These are phyloP conservation scores for Mesochorus sp. DNA, from an alignment of 2,888 invertebrate genomes.

Conservation along the genomic window DNA sequence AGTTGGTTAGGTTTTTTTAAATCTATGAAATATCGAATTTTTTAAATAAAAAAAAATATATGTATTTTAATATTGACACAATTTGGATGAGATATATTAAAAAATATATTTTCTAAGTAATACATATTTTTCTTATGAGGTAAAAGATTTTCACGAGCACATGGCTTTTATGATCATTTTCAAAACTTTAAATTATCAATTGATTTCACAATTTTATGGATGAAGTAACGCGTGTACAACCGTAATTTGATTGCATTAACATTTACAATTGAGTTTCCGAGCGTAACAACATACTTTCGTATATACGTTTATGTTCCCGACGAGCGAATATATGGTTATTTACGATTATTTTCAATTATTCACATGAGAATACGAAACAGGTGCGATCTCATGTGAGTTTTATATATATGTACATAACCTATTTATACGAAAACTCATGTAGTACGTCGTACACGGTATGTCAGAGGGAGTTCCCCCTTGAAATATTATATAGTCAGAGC, in stretches of 20 bases:
- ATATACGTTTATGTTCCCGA: not conserved
- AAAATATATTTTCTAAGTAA: too few species aligned
- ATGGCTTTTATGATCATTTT: too few species aligned
- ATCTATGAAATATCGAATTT: too few species aligned
- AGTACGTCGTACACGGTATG: not conserved
- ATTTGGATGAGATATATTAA: too few species aligned
- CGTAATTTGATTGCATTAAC: not conserved
- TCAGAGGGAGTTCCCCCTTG: slow-evolving; percentile 10
- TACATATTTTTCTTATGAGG: too few species aligned
- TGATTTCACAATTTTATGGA: not conserved
- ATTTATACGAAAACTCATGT: not conserved
- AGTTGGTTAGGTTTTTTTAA: too few species aligned
- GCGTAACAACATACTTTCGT: not conserved
- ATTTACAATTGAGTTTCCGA: not conserved
- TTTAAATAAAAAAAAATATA: too few species aligned
- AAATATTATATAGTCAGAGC: slow-evolving; percentile 41
- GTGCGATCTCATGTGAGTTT: slow-evolving; percentile 34
- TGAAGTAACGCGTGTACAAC: not conserved
- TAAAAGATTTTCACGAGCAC: too few species aligned
- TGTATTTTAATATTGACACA: too few species aligned
- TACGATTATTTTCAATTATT: slow-evolving; percentile 55
- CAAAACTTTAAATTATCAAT: too few species aligned
- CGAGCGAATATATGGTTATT: slow-evolving; percentile 34
- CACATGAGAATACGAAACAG: slow-evolving; percentile 55
- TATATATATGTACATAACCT: slow-evolving; percentile 4